Evolutionary conservation across 2,113 vertebrate species (phyloP).

Genomic region (Dipodomys spectabilis): DNA sequence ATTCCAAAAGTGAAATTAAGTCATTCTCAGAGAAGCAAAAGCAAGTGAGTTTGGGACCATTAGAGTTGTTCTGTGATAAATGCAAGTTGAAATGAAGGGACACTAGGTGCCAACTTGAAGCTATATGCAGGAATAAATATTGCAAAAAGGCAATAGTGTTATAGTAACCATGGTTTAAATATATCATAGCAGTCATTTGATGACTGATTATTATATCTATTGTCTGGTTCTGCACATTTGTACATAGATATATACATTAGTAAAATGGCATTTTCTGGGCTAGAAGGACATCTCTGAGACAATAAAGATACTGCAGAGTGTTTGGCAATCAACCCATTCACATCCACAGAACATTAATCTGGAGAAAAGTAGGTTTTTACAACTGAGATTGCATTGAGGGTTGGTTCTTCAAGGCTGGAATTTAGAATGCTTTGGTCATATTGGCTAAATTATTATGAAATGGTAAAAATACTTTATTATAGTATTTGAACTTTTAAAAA

Average conservation of each 20-base stretch:
- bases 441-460: background rate
- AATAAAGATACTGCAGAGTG: background rate
- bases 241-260: background rate
- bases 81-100: background rate
- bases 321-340: background rate
- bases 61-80: background rate
- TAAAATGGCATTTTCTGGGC: background rate
- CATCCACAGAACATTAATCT: background rate
- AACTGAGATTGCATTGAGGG: background rate
- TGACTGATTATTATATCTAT: no score
- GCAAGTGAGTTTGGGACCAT: background rate
- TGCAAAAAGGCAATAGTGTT: background rate
- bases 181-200: no score
- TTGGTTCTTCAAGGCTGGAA: background rate
- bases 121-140: background rate
- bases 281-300: no score
- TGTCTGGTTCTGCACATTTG: background rate
- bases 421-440: background rate
- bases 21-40: background rate
- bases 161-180: background rate
- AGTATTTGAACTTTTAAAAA: background rate
- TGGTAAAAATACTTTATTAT: background rate
- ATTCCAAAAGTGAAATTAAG: background rate
- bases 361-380: background rate
- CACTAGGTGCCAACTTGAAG: background rate